Conservation (phyloP, 2,113 vertebrate species). For the Dasypus novemcinctus region DNA sequence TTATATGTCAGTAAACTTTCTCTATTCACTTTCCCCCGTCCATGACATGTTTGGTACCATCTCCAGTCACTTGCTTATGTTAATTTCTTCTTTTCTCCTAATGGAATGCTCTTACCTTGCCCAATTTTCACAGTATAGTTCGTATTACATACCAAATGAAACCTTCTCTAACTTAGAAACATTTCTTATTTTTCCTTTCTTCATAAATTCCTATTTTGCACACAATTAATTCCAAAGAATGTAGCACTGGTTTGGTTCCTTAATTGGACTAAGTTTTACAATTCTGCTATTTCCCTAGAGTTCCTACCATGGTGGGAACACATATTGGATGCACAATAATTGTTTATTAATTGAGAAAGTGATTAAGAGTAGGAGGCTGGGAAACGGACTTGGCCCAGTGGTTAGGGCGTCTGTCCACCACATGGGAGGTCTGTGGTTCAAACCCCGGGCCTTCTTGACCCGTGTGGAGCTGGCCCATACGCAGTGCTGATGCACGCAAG, state of each 20-base stretch:
- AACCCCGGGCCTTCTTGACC: no score
- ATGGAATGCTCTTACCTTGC: not conserved
- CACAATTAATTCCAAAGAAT: not conserved
- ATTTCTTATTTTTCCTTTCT: not conserved
- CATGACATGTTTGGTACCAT: not conserved
- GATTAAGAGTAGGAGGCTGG: not conserved
- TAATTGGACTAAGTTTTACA: conserved; percentile 16
- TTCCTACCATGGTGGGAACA: conserved; percentile 2
- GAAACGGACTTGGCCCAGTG: no score
- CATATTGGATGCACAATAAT: not conserved
- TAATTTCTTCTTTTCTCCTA: not conserved
- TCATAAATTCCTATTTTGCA: not conserved
- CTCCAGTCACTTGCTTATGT: not conserved
- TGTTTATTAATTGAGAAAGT: conserved; percentile 27
- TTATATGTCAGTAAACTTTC: not conserved
- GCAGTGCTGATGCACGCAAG: no score
- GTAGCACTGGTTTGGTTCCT: not conserved
- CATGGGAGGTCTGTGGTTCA: no score
- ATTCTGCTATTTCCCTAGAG: not conserved
- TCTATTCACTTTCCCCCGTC: not conserved
- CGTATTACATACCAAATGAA: not conserved
- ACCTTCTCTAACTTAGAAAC: not conserved
- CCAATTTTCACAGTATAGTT: not conserved
- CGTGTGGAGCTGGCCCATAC: no score
- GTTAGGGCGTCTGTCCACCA: no score